Evolutionary conservation across 2,797 vertebrate genomes (phyloP).

Genomic region (Rhabdomys pumilio): DNA sequence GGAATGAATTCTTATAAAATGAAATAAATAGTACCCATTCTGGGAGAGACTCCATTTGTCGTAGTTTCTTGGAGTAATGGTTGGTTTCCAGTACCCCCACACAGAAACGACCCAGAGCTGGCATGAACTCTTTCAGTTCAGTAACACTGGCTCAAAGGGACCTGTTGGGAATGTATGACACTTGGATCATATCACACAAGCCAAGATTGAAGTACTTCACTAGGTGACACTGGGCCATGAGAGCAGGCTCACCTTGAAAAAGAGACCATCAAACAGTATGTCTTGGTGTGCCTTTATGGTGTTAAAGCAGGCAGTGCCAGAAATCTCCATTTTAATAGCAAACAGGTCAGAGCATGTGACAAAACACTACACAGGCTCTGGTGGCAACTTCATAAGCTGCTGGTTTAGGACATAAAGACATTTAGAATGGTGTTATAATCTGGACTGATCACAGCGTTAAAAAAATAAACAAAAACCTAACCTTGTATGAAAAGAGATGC

Average conservation of each 20-base stretch:
- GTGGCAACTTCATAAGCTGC: neutral
- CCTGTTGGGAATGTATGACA: neutral
- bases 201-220: neutral
- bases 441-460: neutral
- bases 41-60: neutral
- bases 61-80: neutral
- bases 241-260: conserved; percentile 2
- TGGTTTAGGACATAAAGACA: conserved; percentile 33
- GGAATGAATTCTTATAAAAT: neutral
- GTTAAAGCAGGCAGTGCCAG: neutral
- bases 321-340: conserved; percentile 31
- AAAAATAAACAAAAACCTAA: conserved; percentile 10
- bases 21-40: neutral
- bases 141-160: neutral
- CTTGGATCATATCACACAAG: neutral
- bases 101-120: neutral
- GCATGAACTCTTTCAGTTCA: neutral
- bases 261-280: neutral
- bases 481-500: neutral
- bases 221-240: neutral
- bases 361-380: conserved; percentile 4
- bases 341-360: neutral
- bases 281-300: conserved; percentile 48
- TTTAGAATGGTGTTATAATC: neutral
- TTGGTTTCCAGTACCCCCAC: neutral